phyloP scores from a whole-genome alignment of 2,888 invertebrate genomes.

The Argyresthia albistria region DNA sequence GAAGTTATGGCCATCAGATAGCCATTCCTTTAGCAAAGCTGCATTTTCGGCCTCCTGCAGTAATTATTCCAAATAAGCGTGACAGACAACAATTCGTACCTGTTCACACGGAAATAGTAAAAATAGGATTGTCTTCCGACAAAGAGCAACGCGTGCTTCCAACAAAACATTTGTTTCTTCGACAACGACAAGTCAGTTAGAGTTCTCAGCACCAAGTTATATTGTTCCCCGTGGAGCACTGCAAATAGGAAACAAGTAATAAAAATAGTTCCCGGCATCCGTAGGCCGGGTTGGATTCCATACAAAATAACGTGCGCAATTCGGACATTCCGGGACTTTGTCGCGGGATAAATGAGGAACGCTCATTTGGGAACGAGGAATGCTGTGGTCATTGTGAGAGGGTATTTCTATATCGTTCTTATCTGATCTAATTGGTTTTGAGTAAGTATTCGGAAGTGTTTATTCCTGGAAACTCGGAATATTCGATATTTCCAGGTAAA shows the following conservation, averaged over 20 bases:
- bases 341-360: conserved; percentile 53
- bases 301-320: conserved; percentile 69
- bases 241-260: conserved; percentile 68
- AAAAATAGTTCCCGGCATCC: conserved; percentile 64
- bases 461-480: too few species aligned
- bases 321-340: conserved; percentile 67
- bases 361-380: neutral
- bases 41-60: too few species aligned
- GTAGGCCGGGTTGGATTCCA: conserved; percentile 59
- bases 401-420: too few species aligned
- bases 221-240: conserved; percentile 54
- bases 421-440: too few species aligned
- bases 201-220: conserved; percentile 49
- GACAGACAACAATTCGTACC: neutral
- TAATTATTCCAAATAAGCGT: too few species aligned
- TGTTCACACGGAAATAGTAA: conserved; percentile 10
- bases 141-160: conserved; percentile 48
- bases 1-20: too few species aligned
- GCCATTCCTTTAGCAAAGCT: too few species aligned
- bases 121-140: conserved; percentile 9
- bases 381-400: too few species aligned
- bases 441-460: too few species aligned
- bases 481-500: too few species aligned
- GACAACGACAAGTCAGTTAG: conserved; percentile 55
- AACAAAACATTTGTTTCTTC: conserved; percentile 53